These are phyloP conservation scores for Etheostoma cragini DNA, from an alignment of 2,113 vertebrate species.

Conservation along the genomic window DNA sequence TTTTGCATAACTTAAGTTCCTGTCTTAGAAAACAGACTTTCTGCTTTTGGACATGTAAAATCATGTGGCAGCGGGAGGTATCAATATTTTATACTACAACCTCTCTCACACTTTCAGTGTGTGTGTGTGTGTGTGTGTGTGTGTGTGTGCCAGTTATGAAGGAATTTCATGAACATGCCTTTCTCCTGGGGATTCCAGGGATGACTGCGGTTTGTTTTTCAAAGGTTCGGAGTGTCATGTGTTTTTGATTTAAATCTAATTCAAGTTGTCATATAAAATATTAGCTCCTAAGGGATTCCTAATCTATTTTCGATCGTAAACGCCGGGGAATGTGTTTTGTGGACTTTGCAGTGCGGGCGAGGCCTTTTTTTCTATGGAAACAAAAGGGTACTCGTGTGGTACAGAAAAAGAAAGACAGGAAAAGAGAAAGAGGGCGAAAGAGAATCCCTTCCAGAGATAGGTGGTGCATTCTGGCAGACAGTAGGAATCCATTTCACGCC, in stretches of 20 bases:
- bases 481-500: constrained; percentile 82
- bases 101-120: constrained; percentile 49
- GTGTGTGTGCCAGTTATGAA: constrained; percentile 69
- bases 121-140: constrained; percentile 28
- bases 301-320: constrained; percentile 76
- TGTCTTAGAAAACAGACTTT: constrained; percentile 57
- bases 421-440: constrained; percentile 48
- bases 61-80: constrained; percentile 76
- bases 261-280: constrained; percentile 80
- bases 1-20: constrained; percentile 61
- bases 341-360: constrained; percentile 43
- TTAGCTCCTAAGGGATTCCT: constrained; percentile 79
- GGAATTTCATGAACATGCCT: constrained; percentile 80
- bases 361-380: constrained; percentile 60
- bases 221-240: constrained; percentile 80
- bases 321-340: constrained; percentile 75
- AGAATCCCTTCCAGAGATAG: constrained; percentile 75
- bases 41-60: constrained; percentile 74
- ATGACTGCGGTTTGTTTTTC: constrained; percentile 80
- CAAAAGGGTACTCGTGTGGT: constrained; percentile 69
- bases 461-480: constrained; percentile 79
- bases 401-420: constrained; percentile 43
- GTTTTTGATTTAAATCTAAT: constrained; percentile 83
- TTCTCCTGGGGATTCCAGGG: constrained; percentile 81
- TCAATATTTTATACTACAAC: constrained; percentile 78